These are phyloP conservation scores for Ceratina australensis DNA, from an alignment of 1,140 invertebrate genomes.

Conservation along the genomic window DNA sequence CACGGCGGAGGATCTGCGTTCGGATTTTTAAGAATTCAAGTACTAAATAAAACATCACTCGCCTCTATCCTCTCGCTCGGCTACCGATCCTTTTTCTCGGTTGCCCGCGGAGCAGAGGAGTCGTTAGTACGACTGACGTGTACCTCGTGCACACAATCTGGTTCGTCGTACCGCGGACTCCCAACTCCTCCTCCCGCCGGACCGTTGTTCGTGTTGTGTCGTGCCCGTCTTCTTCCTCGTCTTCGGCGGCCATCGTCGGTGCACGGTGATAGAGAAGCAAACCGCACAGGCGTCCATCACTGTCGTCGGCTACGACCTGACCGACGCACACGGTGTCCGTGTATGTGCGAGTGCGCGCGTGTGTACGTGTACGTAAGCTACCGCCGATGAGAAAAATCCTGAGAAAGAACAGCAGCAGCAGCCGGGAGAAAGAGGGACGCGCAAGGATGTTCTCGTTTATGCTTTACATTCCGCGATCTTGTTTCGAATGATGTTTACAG, in stretches of 20 bases:
- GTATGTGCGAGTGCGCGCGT: neutral
- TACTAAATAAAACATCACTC: constrained; percentile 77
- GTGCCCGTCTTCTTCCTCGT: constrained; percentile 53
- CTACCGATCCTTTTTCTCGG: neutral
- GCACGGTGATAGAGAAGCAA: constrained; percentile 74
- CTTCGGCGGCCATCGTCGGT: constrained; percentile 63
- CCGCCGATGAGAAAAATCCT: constrained; percentile 63
- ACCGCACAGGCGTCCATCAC: constrained; percentile 70
- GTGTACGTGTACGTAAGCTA: neutral
- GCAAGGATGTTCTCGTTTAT: constrained; percentile 44
- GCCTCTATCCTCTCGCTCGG: constrained; percentile 21
- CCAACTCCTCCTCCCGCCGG: constrained; percentile 35
- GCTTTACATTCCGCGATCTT: constrained; percentile 68
- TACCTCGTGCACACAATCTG: constrained; percentile 72
- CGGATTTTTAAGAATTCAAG: constrained; percentile 69
- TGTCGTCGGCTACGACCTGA: constrained; percentile 65
- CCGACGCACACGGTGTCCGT: constrained; percentile 53
- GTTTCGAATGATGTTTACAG: constrained; percentile 65
- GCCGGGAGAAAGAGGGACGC: constrained; percentile 13
- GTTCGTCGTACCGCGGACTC: constrained; percentile 54
- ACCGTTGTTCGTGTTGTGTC: constrained; percentile 35
- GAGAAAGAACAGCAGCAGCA: constrained; percentile 18
- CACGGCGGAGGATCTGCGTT: constrained; percentile 43
- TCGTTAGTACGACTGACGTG: constrained; percentile 74
- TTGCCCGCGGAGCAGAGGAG: constrained; percentile 27